Evolutionary conservation across 2,797 vertebrate genomes (phyloP).

Genomic region (Malacoraja senta): DNA sequence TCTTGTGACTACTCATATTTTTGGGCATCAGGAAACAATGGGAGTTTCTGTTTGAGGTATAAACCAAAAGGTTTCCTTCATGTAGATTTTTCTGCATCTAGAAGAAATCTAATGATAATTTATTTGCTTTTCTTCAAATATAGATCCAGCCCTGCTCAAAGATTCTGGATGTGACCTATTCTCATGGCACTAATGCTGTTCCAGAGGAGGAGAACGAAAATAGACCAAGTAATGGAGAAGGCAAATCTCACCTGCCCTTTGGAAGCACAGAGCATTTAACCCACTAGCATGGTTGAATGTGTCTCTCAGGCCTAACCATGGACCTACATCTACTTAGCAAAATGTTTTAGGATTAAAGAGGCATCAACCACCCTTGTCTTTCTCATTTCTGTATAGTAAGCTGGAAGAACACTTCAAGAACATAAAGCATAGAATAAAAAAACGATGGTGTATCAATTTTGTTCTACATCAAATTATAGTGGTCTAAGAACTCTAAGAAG

Average conservation of each 20-base stretch:
- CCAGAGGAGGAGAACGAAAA: not conserved
- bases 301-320: not conserved
- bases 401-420: not conserved
- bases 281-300: not conserved
- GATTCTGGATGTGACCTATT: not conserved
- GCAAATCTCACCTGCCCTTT: not conserved
- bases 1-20: not conserved
- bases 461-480: not conserved
- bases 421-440: not conserved
- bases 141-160: not conserved
- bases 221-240: not conserved
- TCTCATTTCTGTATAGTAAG: constrained; percentile 13
- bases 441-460: not conserved
- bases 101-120: not conserved
- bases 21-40: not conserved
- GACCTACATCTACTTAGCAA: not conserved
- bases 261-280: constrained; percentile 22
- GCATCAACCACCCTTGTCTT: not conserved
- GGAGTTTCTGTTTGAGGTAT: not conserved
- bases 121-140: not conserved
- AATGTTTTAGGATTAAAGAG: constrained; percentile 7
- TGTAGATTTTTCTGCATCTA: not conserved
- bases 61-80: not conserved
- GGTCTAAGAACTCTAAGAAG: not conserved
- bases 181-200: not conserved